These are phyloP conservation scores for Synanthedon tipuliformis DNA, from an alignment of 2,888 invertebrate genomes.

Conservation along the genomic window DNA sequence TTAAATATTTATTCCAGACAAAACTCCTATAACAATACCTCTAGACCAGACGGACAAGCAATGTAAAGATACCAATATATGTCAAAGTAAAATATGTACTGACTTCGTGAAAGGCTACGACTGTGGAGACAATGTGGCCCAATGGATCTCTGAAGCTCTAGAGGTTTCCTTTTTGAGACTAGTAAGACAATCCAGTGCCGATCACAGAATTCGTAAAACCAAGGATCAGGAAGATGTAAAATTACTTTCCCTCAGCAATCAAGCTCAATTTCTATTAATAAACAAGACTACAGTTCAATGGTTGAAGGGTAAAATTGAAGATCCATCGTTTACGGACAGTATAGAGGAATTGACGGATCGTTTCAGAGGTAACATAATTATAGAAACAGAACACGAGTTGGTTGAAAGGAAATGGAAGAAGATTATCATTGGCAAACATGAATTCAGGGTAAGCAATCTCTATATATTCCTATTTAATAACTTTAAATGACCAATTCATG, in stretches of 20 bases:
- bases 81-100: conserved; percentile 87
- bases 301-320: conserved; percentile 72
- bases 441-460: conserved; percentile 69
- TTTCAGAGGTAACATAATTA: conserved; percentile 92
- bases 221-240: conserved; percentile 28
- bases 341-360: conserved; percentile 76
- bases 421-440: conserved; percentile 73
- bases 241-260: conserved; percentile 77
- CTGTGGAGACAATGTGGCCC: conserved; percentile 83
- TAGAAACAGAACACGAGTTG: conserved; percentile 79
- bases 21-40: conserved; percentile 61
- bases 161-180: conserved; percentile 76
- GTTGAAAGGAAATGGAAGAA: conserved; percentile 80
- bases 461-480: neutral
- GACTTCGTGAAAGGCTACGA: conserved; percentile 83
- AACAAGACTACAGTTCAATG: conserved; percentile 82
- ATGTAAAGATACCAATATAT: conserved; percentile 53
- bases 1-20: conserved; percentile 42
- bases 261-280: conserved; percentile 87
- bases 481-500: neutral
- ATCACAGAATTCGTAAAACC: conserved; percentile 39
- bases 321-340: conserved; percentile 59
- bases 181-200: conserved; percentile 69
- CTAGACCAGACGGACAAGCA: conserved; percentile 41
- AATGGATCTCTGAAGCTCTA: conserved; percentile 84